Base-by-base conservation (phyloP, 2,888 invertebrate species). In the Phanerotoma sp. region DNA sequence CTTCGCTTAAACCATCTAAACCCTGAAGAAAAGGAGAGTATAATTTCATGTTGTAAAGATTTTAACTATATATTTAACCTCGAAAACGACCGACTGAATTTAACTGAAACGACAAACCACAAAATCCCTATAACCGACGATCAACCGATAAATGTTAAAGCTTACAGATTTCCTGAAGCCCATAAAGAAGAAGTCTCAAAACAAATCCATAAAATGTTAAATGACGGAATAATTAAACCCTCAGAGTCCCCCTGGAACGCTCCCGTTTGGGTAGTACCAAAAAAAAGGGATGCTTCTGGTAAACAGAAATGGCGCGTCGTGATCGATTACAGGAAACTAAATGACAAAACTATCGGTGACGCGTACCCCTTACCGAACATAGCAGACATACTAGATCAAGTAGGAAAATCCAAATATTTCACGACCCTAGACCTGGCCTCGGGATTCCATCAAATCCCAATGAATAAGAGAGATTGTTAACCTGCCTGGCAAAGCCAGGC, bases 301-400 rank as follows among this genome's bases (percentile, higher is more conserved):
- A 60, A 62, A 35, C 54, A 47, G 16, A 45, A 54, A 30, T 64
- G 57, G 62, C 56, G 63, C 10, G 47, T 64, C 45, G 64, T 66
- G 9, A 58, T 65, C 20, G 65, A 66, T 47, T 67, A 62, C 33
- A 37, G 65, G 6, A 57, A 61, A 20, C 44, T 65, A 3, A 66
- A 68, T 20, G 58, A 65, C 47, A 58, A 59, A 37, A 66, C 61
- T n/a, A n/a, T n/a, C n/a, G n/a, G n/a, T n/a, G n/a, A n/a, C n/a
- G n/a, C n/a, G n/a, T n/a, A n/a, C n/a, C 35, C 35, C 35, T 15
- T 35, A 6, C n/a, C 35, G 3, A 35, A 35, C 2, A 35, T 35
- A 7, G 15, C 35, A 10, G 35, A 35, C n/a, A 35, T 13, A 1
- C 9, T 38, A 10, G 38, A 38, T 6, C 38, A 38, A 16, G 7